These are phyloP conservation scores for Nothocercus nigrocapillus DNA, from an alignment of 2,113 vertebrate genomes.

Conservation along the genomic window DNA sequence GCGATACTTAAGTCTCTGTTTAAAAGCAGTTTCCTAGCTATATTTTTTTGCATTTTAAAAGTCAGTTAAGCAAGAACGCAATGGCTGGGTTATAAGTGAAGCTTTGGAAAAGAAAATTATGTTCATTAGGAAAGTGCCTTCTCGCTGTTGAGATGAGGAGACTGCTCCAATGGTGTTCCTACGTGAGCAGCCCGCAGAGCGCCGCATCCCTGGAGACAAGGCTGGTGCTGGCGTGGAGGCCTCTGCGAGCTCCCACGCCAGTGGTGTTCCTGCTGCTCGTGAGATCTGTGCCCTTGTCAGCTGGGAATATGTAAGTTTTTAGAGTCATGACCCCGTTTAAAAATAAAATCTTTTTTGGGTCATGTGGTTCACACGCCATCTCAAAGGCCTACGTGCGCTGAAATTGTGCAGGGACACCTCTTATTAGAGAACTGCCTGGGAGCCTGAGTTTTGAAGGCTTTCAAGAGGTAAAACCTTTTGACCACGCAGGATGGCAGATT, in stretches of 20 bases:
- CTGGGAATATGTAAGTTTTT: constrained; percentile 74
- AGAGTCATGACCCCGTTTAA: constrained; percentile 25
- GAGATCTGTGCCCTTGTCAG: constrained; percentile 52
- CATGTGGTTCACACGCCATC: constrained; percentile 5
- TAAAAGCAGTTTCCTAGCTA: not conserved
- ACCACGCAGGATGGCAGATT: not conserved
- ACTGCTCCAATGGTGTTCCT: not conserved
- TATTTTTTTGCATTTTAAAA: not conserved
- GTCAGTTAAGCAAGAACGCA: not conserved
- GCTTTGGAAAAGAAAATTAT: not conserved
- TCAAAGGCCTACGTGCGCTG: not conserved
- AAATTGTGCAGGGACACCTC: not conserved
- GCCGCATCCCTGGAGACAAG: not conserved
- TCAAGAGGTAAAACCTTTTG: not conserved
- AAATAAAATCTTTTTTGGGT: constrained; percentile 23
- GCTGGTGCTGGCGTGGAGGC: not conserved
- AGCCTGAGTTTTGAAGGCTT: not conserved
- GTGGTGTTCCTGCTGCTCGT: not conserved
- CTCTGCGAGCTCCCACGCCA: not conserved
- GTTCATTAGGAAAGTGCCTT: not conserved
- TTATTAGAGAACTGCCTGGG: not conserved
- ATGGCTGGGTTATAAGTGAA: not conserved
- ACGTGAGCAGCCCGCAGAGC: not conserved
- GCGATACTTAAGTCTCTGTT: not conserved
- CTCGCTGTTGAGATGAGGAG: not conserved